Percentiles rank a stretch among this genome's conserved stretches.
Evolutionary conservation across 2,113 vertebrate species (phyloP).

Genomic region (Cathartes aura): DNA sequence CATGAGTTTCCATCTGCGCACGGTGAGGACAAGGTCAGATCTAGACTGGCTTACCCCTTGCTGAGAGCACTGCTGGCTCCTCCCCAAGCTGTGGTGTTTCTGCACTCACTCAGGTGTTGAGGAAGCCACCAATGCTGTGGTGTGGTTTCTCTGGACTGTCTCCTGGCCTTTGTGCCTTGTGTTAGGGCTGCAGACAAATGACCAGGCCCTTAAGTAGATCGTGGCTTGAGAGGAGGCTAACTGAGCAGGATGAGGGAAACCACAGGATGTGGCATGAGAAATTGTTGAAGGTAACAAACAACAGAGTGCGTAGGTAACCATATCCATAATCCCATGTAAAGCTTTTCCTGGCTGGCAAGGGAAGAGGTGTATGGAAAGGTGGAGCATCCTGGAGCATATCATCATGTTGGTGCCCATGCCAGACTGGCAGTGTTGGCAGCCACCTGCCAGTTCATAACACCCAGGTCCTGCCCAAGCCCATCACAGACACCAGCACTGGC

Average conservation of each 20-base stretch:
- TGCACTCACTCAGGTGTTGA: neutral
- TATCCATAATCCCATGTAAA: neutral
- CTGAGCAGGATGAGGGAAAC: neutral
- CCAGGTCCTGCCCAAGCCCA: neutral
- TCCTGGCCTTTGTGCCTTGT: neutral
- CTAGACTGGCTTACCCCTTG: neutral
- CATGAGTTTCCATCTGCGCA: neutral
- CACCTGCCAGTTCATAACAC: neutral
- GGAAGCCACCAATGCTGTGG: neutral
- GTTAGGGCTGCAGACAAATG: neutral
- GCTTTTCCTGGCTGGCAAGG: neutral
- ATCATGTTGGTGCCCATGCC: fast-evolving
- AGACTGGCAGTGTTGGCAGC: neutral
- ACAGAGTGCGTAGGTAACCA: fast-evolving
- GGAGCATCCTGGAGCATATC: neutral
- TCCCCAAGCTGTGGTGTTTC: neutral
- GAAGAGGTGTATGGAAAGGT: neutral
- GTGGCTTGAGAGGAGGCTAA: neutral
- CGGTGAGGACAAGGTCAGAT: neutral
- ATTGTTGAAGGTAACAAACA: neutral
- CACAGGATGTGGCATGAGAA: neutral
- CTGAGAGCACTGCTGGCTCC: neutral
- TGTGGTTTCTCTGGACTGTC: neutral
- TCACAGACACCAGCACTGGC: neutral
- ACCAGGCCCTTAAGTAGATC: neutral